A percentile compares a stretch with the other conserved stretches of the same genome.
phyloP scores from a whole-genome alignment of 1,140 invertebrate species.

The Mizuhopecten yessoensis region DNA sequence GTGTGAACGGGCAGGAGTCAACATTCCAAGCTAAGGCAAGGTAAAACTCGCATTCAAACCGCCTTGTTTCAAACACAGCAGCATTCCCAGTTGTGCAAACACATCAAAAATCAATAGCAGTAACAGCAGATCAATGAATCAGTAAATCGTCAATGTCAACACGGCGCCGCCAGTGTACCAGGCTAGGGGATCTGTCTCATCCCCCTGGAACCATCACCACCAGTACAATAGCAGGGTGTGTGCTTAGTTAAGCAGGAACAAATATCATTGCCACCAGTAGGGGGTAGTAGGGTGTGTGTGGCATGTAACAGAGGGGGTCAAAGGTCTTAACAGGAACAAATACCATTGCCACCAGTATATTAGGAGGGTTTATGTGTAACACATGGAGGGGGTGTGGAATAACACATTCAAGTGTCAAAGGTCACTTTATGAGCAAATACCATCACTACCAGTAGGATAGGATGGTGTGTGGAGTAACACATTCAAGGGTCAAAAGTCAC shows the following conservation, averaged over 20 bases:
- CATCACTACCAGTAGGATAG: too few relatives aligned
- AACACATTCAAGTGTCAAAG: too few relatives aligned
- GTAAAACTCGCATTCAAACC: conserved; percentile 33
- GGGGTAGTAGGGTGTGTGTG: too few relatives aligned
- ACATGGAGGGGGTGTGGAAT: too few relatives aligned
- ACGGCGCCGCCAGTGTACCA: conserved; percentile 20
- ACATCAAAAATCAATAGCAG: conserved; percentile 39
- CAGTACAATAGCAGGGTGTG: not conserved
- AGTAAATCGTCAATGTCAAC: conserved; percentile 38
- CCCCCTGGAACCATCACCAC: not conserved
- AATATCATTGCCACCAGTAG: too few relatives aligned
- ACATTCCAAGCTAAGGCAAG: conserved; percentile 37
- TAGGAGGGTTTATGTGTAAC: too few relatives aligned
- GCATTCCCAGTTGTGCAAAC: conserved; percentile 37
- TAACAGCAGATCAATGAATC: conserved; percentile 33
- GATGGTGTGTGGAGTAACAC: not conserved
- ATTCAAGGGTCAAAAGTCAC: not conserved
- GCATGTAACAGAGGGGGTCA: too few relatives aligned
- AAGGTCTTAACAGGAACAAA: too few relatives aligned
- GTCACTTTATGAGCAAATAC: too few relatives aligned
- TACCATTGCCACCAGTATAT: too few relatives aligned
- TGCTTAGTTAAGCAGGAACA: too few relatives aligned
- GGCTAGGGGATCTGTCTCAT: not conserved
- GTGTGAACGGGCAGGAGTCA: conserved; percentile 36
- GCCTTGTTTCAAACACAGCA: conserved; percentile 37